A percentile compares a stretch with the other conserved stretches of the same genome.
These are phyloP conservation scores for Cirrhinus mrigala DNA, from an alignment of 2,797 vertebrate genomes.

Conservation along the genomic window DNA sequence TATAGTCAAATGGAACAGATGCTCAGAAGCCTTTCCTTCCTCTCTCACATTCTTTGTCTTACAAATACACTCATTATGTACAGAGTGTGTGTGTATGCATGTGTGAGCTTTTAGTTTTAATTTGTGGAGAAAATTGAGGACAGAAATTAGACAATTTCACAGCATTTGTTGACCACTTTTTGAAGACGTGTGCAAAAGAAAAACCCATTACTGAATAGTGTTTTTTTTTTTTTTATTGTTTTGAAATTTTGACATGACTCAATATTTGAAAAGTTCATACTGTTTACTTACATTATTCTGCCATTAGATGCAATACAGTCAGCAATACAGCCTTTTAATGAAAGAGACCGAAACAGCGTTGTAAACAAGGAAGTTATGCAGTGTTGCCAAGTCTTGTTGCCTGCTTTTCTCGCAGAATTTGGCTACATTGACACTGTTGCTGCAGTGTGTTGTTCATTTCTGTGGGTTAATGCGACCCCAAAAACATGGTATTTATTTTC, in stretches of 20 bases:
- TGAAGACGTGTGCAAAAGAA: neutral
- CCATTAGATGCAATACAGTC: too few species aligned
- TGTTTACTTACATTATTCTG: neutral
- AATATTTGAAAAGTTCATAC: neutral
- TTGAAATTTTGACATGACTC: neutral
- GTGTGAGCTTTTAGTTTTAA: neutral
- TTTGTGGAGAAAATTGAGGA: neutral
- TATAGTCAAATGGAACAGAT: neutral
- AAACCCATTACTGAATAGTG: neutral
- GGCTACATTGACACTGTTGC: too few species aligned
- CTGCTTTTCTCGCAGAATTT: too few species aligned
- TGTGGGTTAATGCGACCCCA: too few species aligned
- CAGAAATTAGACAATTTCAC: neutral
- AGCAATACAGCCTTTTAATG: too few species aligned
- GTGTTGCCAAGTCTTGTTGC: too few species aligned
- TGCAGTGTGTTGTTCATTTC: too few species aligned
- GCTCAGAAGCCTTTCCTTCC: neutral
- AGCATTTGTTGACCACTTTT: neutral
- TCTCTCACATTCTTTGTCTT: neutral
- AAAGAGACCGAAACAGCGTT: too few species aligned
- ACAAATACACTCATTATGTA: neutral
- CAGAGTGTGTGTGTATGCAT: neutral
- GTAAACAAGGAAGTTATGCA: too few species aligned
- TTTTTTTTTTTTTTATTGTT: too few species aligned
- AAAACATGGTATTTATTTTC: too few species aligned